Conservation (phyloP, 2,797 vertebrate species). For the Clarias fuscus region DNA sequence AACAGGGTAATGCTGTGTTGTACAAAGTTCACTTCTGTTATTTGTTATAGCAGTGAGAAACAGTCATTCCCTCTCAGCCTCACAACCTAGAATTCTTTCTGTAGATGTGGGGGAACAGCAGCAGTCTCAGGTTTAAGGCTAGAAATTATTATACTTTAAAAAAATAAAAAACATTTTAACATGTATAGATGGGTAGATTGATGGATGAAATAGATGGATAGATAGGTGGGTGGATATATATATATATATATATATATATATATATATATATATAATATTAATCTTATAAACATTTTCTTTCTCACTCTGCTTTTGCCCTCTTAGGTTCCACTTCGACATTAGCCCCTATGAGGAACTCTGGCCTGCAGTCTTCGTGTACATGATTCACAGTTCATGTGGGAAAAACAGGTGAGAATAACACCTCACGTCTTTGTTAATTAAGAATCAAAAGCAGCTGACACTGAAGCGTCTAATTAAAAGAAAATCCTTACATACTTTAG, state of each 20-base stretch:
- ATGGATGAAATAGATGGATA: too few relatives aligned
- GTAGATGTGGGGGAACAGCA: too few relatives aligned
- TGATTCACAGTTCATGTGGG: conserved; percentile 95
- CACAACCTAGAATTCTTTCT: too few relatives aligned
- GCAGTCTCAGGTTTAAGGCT: too few relatives aligned
- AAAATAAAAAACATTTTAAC: too few relatives aligned
- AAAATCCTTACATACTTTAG: neutral
- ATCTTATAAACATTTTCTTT: neutral
- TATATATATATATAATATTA: too few relatives aligned
- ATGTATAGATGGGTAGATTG: too few relatives aligned
- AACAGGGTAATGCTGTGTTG: neutral
- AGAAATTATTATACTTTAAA: too few relatives aligned
- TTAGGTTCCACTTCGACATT: conserved; percentile 97
- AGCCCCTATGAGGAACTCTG: conserved; percentile 94
- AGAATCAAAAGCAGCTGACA: neutral
- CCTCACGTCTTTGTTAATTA: neutral
- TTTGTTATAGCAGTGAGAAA: neutral
- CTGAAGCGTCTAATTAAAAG: too few relatives aligned
- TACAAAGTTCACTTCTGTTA: neutral
- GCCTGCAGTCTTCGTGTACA: conserved; percentile 96
- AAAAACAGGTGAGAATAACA: conserved; percentile 80
- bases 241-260: too few relatives aligned
- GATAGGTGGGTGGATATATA: too few relatives aligned
- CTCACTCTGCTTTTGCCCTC: conserved; percentile 19
- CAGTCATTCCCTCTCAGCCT: neutral